Base-by-base conservation (phyloP, 2,113 vertebrate genomes). In the Aptenodytes forsteri region DNA sequence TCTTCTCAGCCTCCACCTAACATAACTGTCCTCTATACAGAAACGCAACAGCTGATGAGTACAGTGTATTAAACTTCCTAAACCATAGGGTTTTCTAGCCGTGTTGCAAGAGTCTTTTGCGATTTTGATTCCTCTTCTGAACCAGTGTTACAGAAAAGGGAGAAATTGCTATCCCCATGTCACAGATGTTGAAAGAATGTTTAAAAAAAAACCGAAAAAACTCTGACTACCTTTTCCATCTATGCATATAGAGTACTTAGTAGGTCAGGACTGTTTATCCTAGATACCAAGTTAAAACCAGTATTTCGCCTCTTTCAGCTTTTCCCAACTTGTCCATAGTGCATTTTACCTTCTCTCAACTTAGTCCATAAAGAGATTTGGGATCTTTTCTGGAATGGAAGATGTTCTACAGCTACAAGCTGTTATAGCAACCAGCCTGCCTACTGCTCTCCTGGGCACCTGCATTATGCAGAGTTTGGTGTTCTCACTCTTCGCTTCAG, bases 341-440 rank as follows among this genome's bases (percentile, higher is more conserved):
- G 54, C 75, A 62, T 94, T 96, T 97, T 95, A 84, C 87, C 87
- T 93, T 97, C 90, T 93, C 64, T 96, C 88, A 64, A 44, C 72
- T 92, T 83, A 90, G 67, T 90, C 89, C 88, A 97, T 96, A 97
- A 97, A 97, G 96, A 94, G 96, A 93, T 95, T 97, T 97, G 92
- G 94, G 95, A 95, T 97, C 76, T 90, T 94, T 92, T 96, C 65
- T 87, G 86, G 87, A 92, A 96, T 81, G 69, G 94, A 96, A 86
- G 92, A 95, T 86, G 88, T 86, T 95, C 92, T 93, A 90, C 85
- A 96, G 49, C 76, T 90, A 97, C 90, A 96, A 95, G 88, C 88
- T 95, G 92, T 97, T 95, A 93, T 84, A 95, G 95, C 90, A 97
- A 89, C 67, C 83, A 90, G 76, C 46, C 88, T 96, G 76, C 50